Evolutionary conservation across 1,140 invertebrate genomes (phyloP), one percentile per base, ranked within the genome.

Genomic region (Saccostrea echinata): DNA sequence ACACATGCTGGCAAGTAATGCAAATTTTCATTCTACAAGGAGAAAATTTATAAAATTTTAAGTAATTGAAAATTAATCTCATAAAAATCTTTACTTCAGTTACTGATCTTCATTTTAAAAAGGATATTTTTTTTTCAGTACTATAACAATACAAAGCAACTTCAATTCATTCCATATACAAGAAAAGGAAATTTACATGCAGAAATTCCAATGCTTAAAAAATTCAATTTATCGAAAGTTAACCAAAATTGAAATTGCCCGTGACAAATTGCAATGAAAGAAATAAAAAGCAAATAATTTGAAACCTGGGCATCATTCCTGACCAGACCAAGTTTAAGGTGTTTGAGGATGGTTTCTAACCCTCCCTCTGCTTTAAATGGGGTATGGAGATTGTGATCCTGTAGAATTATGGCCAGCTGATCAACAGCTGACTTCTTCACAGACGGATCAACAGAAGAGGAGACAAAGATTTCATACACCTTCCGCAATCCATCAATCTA

Each of bases 361-460:
- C 94, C 94, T 64, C 93, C 93, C 52, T 88, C 85, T 81, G 91
- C 86, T 64, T 89, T 91, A 85, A 94, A 94, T 43, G 91, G 89
- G 35, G 90, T 84, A 85, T 94, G 93, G 13, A 94, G 87, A 76
- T 90, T 90, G 30, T 90, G 91, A 90, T 93, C 93, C 89, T 94
- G 93, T 85, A 95, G 68, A 84, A 95, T 95, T 53, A 94, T 92
- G 57, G 93, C 92, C 33, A 95, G 88, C 86, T 94, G 94, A 57
- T 94, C 94, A 4, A 91, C 91, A 52, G 94, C 94, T 1, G 94
- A 94, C 76, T 94, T 93, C 86, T 93, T 94, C 3, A 95, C 93
- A 27, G 89, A 89, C 18, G 91, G 91, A 35, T 95, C 94, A 3
- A 94, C 92, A 68, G 92, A 92, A 9, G 88, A 81, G 11, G 94